phyloP scores from a whole-genome alignment of 1,140 invertebrate genomes.

The Macrobrachium nipponense region DNA sequence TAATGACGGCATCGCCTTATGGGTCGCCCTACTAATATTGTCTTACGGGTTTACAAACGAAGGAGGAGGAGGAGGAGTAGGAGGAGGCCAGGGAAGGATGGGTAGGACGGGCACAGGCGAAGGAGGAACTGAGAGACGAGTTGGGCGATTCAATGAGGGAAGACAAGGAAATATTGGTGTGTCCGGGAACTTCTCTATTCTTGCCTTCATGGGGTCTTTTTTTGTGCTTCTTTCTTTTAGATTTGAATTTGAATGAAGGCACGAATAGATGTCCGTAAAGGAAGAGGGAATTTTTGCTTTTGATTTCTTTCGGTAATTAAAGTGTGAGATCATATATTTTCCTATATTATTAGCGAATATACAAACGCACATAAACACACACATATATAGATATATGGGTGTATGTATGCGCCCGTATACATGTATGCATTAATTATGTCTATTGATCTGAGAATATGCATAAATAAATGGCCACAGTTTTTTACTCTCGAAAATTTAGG shows the following conservation, averaged over 20 bases:
- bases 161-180: neutral
- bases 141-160: neutral
- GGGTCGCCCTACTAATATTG: slow-evolving; percentile 38
- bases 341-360: too few relatives aligned
- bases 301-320: too few relatives aligned
- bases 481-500: too few relatives aligned
- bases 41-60: slow-evolving; percentile 34
- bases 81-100: neutral
- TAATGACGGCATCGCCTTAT: slow-evolving; percentile 44
- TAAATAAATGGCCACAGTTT: neutral
- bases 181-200: neutral
- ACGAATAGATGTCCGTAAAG: too few relatives aligned
- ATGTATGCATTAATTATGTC: neutral
- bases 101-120: neutral
- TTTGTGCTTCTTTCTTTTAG: too few relatives aligned
- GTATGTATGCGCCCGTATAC: neutral
- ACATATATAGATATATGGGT: neutral
- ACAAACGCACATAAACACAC: too few relatives aligned
- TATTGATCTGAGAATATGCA: neutral
- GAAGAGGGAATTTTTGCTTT: too few relatives aligned
- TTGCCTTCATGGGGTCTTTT: too few relatives aligned
- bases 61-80: neutral
- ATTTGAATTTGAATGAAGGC: too few relatives aligned
- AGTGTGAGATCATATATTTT: too few relatives aligned
- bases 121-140: neutral